These are phyloP conservation scores for Mus caroli DNA, from an alignment of 2,797 vertebrate genomes.

Conservation along the genomic window DNA sequence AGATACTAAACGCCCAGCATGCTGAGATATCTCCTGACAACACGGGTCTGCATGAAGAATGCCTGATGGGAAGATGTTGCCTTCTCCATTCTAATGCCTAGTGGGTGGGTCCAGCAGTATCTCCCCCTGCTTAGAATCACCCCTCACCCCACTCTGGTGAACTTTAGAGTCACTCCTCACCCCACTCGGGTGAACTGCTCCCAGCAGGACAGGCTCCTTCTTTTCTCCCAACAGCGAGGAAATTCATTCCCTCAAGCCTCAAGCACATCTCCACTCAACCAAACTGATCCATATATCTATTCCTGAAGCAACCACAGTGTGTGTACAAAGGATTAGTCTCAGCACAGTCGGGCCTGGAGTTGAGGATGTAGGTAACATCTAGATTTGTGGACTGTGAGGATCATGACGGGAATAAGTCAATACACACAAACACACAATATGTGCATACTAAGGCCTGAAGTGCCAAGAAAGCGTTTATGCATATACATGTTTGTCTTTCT, in stretches of 20 bases:
- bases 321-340: not conserved
- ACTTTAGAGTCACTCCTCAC: accelerated
- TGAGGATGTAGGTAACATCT: not conserved
- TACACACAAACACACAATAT: not conserved
- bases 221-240: not conserved
- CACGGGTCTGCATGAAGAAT: not conserved
- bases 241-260: not conserved
- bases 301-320: not conserved
- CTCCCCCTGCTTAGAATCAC: accelerated
- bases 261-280: not conserved
- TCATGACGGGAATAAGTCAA: not conserved
- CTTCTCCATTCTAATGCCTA: not conserved
- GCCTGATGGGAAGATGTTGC: accelerated
- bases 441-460: not conserved
- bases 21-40: not conserved
- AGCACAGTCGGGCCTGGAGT: not conserved
- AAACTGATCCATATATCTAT: not conserved
- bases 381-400: not conserved
- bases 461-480: not conserved
- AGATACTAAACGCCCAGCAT: not conserved
- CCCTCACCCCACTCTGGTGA: too few relatives aligned
- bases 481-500: not conserved
- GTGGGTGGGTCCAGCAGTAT: too few relatives aligned
- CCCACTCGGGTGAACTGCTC: accelerated
- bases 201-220: not conserved